phyloP scores from a whole-genome alignment of 2,888 invertebrate species.

The Pseudococcus jackbeardsleyi region DNA sequence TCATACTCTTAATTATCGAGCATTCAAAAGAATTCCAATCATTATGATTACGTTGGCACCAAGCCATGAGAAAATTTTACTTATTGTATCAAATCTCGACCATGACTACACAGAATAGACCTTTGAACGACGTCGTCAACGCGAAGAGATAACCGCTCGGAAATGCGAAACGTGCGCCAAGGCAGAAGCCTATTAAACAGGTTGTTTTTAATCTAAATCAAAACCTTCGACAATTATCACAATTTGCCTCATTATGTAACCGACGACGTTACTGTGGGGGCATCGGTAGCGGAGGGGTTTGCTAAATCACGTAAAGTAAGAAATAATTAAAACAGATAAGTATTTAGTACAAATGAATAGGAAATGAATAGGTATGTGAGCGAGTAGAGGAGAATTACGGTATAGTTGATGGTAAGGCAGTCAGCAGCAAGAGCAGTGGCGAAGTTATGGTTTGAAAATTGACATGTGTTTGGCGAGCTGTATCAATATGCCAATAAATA shows the following conservation, averaged over 20 bases:
- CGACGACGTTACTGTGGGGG: not conserved
- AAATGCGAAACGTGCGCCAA: not conserved
- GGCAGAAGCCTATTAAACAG: not conserved
- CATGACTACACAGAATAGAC: not conserved
- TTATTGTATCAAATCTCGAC: too few relatives aligned
- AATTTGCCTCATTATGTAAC: not conserved
- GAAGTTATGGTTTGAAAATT: not conserved
- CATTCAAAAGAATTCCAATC: too few relatives aligned
- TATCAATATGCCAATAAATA: not conserved
- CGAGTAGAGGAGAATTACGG: too few relatives aligned
- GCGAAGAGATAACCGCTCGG: not conserved
- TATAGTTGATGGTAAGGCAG: not conserved
- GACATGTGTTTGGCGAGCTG: not conserved
- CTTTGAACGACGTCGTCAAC: not conserved
- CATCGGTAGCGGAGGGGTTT: not conserved
- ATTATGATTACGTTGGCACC: too few relatives aligned
- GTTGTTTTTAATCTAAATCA: not conserved
- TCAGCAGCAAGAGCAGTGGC: not conserved
- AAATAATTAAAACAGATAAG: not conserved
- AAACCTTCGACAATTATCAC: slow-evolving; percentile 14
- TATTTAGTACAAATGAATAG: not conserved
- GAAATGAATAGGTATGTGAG: not conserved
- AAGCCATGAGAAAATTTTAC: too few relatives aligned
- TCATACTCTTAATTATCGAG: too few relatives aligned
- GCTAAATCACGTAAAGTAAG: not conserved